Evolutionary conservation across 2,797 vertebrate species (phyloP).

Genomic region (Meriones psammophilus): DNA sequence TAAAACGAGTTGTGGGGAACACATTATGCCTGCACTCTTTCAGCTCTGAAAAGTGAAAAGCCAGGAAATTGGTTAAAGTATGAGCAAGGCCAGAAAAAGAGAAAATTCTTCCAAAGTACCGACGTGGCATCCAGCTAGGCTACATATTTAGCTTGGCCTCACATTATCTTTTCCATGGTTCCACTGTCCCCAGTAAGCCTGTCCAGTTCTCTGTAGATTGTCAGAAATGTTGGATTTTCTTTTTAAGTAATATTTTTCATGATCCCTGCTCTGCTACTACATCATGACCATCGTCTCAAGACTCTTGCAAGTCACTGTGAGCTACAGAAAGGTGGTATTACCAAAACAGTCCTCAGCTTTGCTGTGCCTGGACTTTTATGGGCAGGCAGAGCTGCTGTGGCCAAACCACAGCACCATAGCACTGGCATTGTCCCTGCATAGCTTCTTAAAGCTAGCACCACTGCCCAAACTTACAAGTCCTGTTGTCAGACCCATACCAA

Average conservation of each 20-base stretch:
- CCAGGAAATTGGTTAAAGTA: constrained; percentile 7
- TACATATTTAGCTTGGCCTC: neutral
- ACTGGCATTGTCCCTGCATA: neutral
- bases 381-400: neutral
- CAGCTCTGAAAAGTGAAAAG: constrained; percentile 49
- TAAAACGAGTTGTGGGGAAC: constrained; percentile 41
- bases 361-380: neutral
- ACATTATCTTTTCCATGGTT: neutral
- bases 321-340: neutral
- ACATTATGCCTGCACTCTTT: constrained; percentile 17
- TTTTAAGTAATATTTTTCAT: neutral
- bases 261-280: neutral
- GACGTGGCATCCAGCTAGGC: neutral
- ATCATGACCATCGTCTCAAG: neutral
- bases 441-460: neutral
- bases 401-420: neutral
- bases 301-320: neutral
- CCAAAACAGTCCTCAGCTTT: neutral
- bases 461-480: neutral
- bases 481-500: neutral
- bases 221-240: neutral
- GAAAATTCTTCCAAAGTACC: neutral
- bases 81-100: neutral
- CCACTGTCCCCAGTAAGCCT: neutral
- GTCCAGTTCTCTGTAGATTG: neutral